Evolutionary conservation across 2,113 vertebrate genomes (phyloP), one percentile per base, ranked within the genome.

Genomic region (Phoxinus phoxinus): DNA sequence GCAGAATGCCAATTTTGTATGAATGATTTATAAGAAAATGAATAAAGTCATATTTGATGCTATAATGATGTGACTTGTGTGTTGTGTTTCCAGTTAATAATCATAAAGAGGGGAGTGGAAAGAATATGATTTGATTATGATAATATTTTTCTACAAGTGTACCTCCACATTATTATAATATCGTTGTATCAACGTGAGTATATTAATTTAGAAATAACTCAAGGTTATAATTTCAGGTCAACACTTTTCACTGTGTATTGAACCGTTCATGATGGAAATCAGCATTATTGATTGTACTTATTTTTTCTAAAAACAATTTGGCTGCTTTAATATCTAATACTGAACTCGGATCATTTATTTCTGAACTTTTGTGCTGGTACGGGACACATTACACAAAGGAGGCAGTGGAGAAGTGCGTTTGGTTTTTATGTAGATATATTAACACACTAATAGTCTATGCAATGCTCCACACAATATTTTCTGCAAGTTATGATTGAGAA

Each of bases 1-100:
- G 94, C 93, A 91, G 93, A 92, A 84, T 94, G 92, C 88, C 92
- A 94, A 95, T 93, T 94, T 95, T 92, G 93, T 96, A 95, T 92
- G 89, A 93, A 94, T 94, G 95, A 95, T 95, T 94, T 90, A 84
- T 92, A 93, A 94, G 93, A 94, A 84, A 90, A 93, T 89, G 89
- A 94, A 90, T 91, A 93, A 94, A 95, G 92, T 91, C 86, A 89
- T 93, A 94, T 93, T 94, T 95, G 93, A 93, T 90, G 79, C 75
- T 86, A 85, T 4, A 74, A 93, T 86, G 92, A 74, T 0, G 27
- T 65, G 51, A 67, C 74, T 8, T 86, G 48, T 44, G 25, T 77
- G 37, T 75, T 44, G 17, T 53, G 65, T 84, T 81, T 75, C 58
- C 1, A 4, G 44, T 44, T 12, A n/a, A 44, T 12, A 4, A 4